phyloP scores from a whole-genome alignment of 2,888 invertebrate genomes.

The Synanthedon vespiformis region DNA sequence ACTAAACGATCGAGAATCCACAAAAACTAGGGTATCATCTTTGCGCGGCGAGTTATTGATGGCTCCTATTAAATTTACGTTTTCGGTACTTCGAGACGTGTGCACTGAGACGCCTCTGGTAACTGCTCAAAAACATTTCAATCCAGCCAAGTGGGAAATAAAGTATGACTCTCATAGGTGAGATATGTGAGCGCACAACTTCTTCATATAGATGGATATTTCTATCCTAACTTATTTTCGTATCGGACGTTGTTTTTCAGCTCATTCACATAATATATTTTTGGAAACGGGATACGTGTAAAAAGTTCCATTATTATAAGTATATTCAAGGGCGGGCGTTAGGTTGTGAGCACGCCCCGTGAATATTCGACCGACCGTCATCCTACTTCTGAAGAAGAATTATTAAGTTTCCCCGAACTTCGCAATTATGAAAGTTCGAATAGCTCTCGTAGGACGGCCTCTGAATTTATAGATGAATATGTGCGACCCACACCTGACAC shows the following conservation, averaged over 20 bases:
- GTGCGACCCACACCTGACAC: conserved; percentile 28
- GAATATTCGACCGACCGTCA: conserved; percentile 67
- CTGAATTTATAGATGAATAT: conserved; percentile 69
- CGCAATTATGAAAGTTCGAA: conserved; percentile 71
- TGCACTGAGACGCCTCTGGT: conserved; percentile 32
- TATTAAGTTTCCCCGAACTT: conserved; percentile 69
- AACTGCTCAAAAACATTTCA: conserved; percentile 59
- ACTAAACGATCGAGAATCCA: conserved; percentile 48
- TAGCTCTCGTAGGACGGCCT: conserved; percentile 65
- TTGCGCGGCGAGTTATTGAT: conserved; percentile 60
- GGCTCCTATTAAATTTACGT: conserved; percentile 67
- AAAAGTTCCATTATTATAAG: neutral
- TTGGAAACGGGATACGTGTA: neutral
- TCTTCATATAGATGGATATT: conserved; percentile 15
- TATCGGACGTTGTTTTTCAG: neutral
- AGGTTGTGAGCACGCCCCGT: conserved; percentile 51
- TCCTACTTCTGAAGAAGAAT: conserved; percentile 68
- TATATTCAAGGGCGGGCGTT: conserved; percentile 21
- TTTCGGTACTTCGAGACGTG: conserved; percentile 38
- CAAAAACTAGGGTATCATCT: conserved; percentile 16
- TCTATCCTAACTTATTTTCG: neutral
- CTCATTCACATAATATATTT: neutral
- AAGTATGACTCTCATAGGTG: conserved; percentile 46
- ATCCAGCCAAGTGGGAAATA: conserved; percentile 54
- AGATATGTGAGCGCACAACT: conserved; percentile 31